Percentiles rank a stretch among this genome's conserved stretches.
These are phyloP conservation scores for Galleria mellonella DNA, from an alignment of 1,140 invertebrate genomes.

Conservation along the genomic window DNA sequence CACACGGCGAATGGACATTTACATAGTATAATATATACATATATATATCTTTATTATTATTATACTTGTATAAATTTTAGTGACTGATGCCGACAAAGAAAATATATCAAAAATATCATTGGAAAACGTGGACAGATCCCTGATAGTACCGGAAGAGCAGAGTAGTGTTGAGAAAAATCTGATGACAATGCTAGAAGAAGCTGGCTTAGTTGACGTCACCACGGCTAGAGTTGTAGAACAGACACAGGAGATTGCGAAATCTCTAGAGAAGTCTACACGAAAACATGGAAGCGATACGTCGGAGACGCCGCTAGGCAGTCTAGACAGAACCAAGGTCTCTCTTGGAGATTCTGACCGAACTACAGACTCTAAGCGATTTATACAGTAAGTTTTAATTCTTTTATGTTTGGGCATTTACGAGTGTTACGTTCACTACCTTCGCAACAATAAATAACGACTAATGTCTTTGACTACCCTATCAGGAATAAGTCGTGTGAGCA, in stretches of 20 bases:
- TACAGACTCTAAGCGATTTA: conserved; percentile 41
- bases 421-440: too few species aligned
- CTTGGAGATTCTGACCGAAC: conserved; percentile 47
- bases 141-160: too few species aligned
- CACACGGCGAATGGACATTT: too few species aligned
- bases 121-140: too few species aligned
- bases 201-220: conserved; percentile 30
- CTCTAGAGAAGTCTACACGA: not conserved
- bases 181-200: conserved; percentile 27
- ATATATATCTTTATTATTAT: too few species aligned
- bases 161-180: conserved; percentile 11
- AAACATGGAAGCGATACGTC: conserved; percentile 23
- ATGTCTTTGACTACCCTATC: too few species aligned
- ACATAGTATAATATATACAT: too few species aligned
- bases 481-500: too few species aligned
- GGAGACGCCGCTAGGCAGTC: conserved; percentile 48
- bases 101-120: conserved; percentile 19
- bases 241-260: not conserved
- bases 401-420: too few species aligned
- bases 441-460: too few species aligned
- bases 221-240: not conserved
- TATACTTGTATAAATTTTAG: too few species aligned
- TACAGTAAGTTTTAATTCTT: conserved; percentile 26
- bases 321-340: conserved; percentile 57
- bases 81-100: conserved; percentile 39